Evolutionary conservation across 2,797 vertebrate species (phyloP).

Genomic region (Platyrinchus mystaceus): DNA sequence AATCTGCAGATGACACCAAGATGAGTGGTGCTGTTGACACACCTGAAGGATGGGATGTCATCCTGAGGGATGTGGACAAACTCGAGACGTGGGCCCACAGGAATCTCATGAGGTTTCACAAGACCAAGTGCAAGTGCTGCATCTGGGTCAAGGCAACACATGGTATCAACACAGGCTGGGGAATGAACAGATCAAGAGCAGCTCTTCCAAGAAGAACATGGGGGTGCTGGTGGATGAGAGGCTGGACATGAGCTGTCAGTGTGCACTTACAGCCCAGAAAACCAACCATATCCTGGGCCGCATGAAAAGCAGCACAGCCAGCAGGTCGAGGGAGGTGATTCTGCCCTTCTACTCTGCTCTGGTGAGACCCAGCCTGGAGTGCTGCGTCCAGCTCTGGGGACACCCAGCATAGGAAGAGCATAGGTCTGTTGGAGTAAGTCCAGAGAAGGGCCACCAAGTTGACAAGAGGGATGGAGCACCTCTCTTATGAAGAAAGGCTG

Average conservation of each 20-base stretch:
- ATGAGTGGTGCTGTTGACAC: neutral
- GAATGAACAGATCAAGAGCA: neutral
- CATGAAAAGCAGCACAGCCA: neutral
- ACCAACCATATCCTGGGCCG: fast-evolving
- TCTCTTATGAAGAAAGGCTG: neutral
- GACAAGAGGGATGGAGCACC: neutral
- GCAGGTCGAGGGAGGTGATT: neutral
- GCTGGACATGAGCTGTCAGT: neutral
- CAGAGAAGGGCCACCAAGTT: neutral
- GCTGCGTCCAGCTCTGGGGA: no score
- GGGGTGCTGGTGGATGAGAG: neutral
- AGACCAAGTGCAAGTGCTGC: neutral
- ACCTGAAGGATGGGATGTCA: fast-evolving
- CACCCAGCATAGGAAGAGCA: neutral
- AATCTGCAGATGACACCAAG: neutral
- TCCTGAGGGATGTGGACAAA: neutral
- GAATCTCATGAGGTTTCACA: neutral
- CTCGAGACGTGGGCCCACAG: neutral
- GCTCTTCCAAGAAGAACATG: neutral
- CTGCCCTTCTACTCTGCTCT: neutral
- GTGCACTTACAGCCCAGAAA: neutral
- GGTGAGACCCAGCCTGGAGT: neutral
- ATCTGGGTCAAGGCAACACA: no score
- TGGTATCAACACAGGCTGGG: neutral
- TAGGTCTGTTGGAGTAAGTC: neutral